Evolutionary conservation across 2,113 vertebrate species (phyloP).

Genomic region (Chaenogobius annularis): DNA sequence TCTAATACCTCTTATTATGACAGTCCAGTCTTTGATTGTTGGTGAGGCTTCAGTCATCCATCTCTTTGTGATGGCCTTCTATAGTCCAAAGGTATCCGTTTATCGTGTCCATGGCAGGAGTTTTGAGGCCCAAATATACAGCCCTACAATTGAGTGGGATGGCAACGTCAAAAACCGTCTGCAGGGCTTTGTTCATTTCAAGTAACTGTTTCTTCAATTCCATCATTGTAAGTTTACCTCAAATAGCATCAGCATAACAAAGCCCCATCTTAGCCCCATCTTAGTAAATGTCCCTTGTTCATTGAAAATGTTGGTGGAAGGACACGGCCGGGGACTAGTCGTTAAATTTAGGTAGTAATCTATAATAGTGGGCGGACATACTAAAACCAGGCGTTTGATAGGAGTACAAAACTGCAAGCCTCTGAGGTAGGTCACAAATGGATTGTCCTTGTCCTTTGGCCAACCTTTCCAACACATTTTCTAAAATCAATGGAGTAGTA

Average conservation of each 20-base stretch:
- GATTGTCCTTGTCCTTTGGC: slow-evolving; percentile 1
- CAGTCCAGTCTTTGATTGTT: too few relatives aligned
- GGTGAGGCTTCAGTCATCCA: too few relatives aligned
- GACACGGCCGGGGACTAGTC: slow-evolving; percentile 2
- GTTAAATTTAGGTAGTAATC: slow-evolving; percentile 6
- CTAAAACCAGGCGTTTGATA: slow-evolving; percentile 1
- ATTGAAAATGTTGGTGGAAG: not conserved
- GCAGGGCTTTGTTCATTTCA: too few relatives aligned
- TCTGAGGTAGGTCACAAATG: not conserved
- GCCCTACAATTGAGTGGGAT: too few relatives aligned
- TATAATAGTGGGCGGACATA: slow-evolving; percentile 2
- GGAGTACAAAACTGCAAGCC: slow-evolving; percentile 7
- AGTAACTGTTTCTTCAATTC: not conserved
- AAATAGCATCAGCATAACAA: not conserved
- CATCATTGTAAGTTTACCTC: not conserved
- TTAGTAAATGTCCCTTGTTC: not conserved
- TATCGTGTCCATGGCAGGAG: too few relatives aligned
- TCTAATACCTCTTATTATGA: too few relatives aligned
- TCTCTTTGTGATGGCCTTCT: too few relatives aligned
- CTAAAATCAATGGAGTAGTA: not conserved
- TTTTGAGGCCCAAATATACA: too few relatives aligned
- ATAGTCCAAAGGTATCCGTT: too few relatives aligned
- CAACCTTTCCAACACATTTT: slow-evolving; percentile 1
- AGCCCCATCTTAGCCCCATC: not conserved
- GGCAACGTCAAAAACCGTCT: too few relatives aligned